A percentile compares a stretch with the other conserved stretches of the same genome.
Conservation (phyloP, 2,113 vertebrate genomes). For the Monarcha castaneiventris region DNA sequence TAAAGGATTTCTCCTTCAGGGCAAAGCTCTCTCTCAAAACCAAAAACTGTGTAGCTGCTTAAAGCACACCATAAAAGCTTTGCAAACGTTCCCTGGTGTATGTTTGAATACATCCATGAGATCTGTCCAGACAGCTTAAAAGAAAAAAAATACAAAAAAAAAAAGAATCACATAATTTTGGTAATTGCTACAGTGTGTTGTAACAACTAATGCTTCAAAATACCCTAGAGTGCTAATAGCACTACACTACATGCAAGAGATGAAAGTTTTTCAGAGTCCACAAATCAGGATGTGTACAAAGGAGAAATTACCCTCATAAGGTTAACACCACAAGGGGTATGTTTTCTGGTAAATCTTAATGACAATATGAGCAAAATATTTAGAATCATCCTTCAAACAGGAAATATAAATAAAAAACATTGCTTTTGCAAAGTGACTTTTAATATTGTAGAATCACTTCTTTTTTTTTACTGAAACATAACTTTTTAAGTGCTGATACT, state of each 20-base stretch:
- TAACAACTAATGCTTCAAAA: not conserved
- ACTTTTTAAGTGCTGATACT: not conserved
- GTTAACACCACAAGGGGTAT: accelerated
- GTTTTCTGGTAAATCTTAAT: not conserved
- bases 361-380: not conserved
- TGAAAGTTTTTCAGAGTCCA: not conserved
- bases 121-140: conserved; percentile 20
- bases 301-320: not conserved
- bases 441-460: not conserved
- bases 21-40: conserved; percentile 58
- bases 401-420: not conserved
- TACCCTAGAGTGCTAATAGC: not conserved
- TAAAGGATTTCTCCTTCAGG: conserved; percentile 68
- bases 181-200: not conserved
- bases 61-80: conserved; percentile 60
- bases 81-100: conserved; percentile 41
- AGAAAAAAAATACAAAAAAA: not conserved
- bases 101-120: conserved; percentile 24
- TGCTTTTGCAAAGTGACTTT: not conserved
- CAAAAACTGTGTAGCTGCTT: conserved; percentile 40
- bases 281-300: not conserved
- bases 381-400: not conserved
- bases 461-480: not conserved
- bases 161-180: not conserved
- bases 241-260: not conserved